phyloP scores from a whole-genome alignment of 2,888 invertebrate species.

The Zygothrica quintamaculata region DNA sequence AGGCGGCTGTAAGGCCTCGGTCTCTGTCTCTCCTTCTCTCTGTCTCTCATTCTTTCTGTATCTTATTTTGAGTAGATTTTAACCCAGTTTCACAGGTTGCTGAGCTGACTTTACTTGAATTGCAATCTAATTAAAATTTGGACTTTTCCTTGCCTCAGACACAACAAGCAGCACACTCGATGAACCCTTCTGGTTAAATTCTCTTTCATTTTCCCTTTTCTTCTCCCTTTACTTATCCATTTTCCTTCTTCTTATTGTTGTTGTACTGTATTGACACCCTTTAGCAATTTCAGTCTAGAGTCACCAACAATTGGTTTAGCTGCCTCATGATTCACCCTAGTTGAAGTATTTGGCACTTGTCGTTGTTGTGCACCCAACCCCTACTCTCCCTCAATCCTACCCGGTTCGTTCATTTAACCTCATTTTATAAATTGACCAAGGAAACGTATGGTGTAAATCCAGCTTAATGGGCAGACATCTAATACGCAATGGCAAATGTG shows the following conservation, averaged over 20 bases:
- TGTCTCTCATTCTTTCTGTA: too few species aligned
- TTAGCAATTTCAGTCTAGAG: background rate
- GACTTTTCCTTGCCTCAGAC: slow-evolving; percentile 25
- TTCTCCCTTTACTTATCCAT: too few species aligned
- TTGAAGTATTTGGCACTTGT: slow-evolving; percentile 45
- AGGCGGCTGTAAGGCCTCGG: background rate
- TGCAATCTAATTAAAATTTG: slow-evolving; percentile 72
- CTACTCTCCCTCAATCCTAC: slow-evolving; percentile 12
- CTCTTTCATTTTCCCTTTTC: too few species aligned
- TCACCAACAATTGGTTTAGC: slow-evolving; percentile 22
- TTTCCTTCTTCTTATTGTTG: slow-evolving; percentile 18
- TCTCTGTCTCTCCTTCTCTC: background rate
- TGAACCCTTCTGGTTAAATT: slow-evolving; percentile 33
- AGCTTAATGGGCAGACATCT: slow-evolving; percentile 64
- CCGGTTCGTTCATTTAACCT: slow-evolving; percentile 69
- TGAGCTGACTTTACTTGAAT: slow-evolving; percentile 30
- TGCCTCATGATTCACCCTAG: slow-evolving; percentile 23
- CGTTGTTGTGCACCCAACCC: slow-evolving; percentile 5
- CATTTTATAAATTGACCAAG: slow-evolving; percentile 71
- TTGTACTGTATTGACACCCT: slow-evolving; percentile 34
- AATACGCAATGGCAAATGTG: slow-evolving; percentile 64
- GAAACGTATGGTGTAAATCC: slow-evolving; percentile 76
- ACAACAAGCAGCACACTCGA: slow-evolving; percentile 25
- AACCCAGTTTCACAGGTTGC: slow-evolving; percentile 30
- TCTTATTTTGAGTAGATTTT: slow-evolving; percentile 10